Percentiles rank a stretch among this genome's conserved stretches.
These are phyloP conservation scores for Cynaeus angustus DNA, from an alignment of 2,888 invertebrate species.

Conservation along the genomic window DNA sequence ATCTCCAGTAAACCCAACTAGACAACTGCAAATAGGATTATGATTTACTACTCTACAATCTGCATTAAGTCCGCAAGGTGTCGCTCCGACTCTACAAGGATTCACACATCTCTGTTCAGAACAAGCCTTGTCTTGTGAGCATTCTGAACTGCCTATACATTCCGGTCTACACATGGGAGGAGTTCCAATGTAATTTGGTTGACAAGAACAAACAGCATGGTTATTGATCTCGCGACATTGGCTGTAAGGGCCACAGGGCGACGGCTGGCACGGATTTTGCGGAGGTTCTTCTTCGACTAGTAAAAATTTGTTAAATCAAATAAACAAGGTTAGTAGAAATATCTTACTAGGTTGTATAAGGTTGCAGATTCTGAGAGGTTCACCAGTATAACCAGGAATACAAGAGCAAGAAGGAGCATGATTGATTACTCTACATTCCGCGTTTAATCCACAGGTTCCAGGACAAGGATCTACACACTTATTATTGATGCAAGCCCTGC, in stretches of 20 bases:
- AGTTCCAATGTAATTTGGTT: slow-evolving; percentile 77
- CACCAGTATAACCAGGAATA: slow-evolving; percentile 76
- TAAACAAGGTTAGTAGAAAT: slow-evolving; percentile 4
- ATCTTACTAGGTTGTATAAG: slow-evolving; percentile 68
- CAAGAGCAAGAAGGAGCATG: slow-evolving; percentile 81
- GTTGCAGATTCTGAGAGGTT: slow-evolving; percentile 74
- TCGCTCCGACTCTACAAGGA: slow-evolving; percentile 74
- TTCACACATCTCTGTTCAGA: slow-evolving; percentile 78
- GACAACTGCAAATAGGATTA: slow-evolving; percentile 80
- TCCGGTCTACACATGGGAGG: slow-evolving; percentile 80
- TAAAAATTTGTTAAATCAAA: background rate
- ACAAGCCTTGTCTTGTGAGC: slow-evolving; percentile 78
- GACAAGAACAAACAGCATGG: slow-evolving; percentile 79
- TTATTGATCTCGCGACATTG: slow-evolving; percentile 78
- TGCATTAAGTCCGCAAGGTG: slow-evolving; percentile 79
- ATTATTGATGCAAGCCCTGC: slow-evolving; percentile 80
- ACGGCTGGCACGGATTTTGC: slow-evolving; percentile 75
- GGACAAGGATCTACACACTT: slow-evolving; percentile 77
- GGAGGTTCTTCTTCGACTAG: slow-evolving; percentile 64
- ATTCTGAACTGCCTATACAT: slow-evolving; percentile 80
- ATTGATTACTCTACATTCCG: slow-evolving; percentile 77
- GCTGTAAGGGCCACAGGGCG: slow-evolving; percentile 81
- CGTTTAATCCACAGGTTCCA: slow-evolving; percentile 76
- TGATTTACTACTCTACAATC: slow-evolving; percentile 81
- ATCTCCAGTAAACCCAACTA: slow-evolving; percentile 78